phyloP scores from a whole-genome alignment of 2,888 invertebrate genomes.

The Sicus ferrugineus region DNA sequence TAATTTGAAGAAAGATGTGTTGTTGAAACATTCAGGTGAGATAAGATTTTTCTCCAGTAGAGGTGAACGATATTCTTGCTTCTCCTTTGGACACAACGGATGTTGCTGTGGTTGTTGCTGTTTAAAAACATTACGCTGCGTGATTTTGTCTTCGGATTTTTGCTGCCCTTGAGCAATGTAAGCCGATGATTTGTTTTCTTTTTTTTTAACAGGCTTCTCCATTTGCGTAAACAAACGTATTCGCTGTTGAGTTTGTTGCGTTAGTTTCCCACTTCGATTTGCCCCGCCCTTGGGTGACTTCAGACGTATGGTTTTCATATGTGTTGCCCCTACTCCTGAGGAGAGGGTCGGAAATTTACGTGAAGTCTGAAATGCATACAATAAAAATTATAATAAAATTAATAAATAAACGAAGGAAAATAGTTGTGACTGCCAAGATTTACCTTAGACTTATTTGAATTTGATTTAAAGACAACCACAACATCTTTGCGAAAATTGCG shows the following conservation, averaged over 20 bases:
- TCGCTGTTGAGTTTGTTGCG: slow-evolving; percentile 17
- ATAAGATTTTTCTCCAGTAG: slow-evolving; percentile 52
- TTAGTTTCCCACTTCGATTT: slow-evolving; percentile 22
- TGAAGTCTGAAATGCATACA: slow-evolving; percentile 52
- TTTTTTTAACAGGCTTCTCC: slow-evolving; percentile 22
- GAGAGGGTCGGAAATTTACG: slow-evolving; percentile 60
- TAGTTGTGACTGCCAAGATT: slow-evolving; percentile 10
- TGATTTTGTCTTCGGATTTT: slow-evolving; percentile 34
- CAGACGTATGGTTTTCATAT: slow-evolving; percentile 55
- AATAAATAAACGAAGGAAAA: not conserved
- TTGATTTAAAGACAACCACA: slow-evolving; percentile 71
- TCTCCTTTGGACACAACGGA: not conserved
- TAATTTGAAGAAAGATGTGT: slow-evolving; percentile 20
- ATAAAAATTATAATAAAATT: slow-evolving; percentile 17
- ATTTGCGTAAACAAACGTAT: slow-evolving; percentile 15
- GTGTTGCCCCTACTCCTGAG: slow-evolving; percentile 38
- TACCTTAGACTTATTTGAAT: slow-evolving; percentile 58
- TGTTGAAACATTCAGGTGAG: slow-evolving; percentile 25
- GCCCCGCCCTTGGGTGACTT: slow-evolving; percentile 57
- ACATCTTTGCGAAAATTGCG: slow-evolving; percentile 74
- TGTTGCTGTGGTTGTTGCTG: slow-evolving; percentile 7
- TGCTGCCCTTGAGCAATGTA: slow-evolving; percentile 8
- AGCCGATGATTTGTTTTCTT: no score
- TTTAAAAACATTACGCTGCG: slow-evolving; percentile 16
- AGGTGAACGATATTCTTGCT: slow-evolving; percentile 44